Evolutionary conservation across 2,113 vertebrate species (phyloP).

Genomic region (Scomber scombrus): DNA sequence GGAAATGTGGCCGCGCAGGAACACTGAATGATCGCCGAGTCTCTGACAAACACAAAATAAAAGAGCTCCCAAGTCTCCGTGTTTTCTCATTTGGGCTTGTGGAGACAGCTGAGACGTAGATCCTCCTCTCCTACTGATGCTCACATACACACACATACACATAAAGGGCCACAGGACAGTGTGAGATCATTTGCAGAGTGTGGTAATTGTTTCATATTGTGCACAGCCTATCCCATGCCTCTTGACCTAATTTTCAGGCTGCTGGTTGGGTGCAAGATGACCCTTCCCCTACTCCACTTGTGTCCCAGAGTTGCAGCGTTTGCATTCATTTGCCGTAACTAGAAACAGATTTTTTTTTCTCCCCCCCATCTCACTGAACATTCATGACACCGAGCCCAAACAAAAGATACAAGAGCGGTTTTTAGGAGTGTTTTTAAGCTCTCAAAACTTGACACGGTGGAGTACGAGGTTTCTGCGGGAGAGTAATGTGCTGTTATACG

Average conservation of each 20-base stretch:
- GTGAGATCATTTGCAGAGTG: background rate
- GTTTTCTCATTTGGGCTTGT: background rate
- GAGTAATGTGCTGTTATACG: background rate
- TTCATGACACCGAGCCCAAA: background rate
- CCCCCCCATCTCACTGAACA: too few species aligned
- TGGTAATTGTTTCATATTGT: background rate
- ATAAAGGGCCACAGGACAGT: background rate
- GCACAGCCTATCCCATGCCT: background rate
- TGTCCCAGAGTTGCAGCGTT: too few species aligned
- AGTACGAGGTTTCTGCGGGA: conserved; percentile 16
- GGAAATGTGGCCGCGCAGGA: conserved; percentile 54
- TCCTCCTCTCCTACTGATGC: background rate
- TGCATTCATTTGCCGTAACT: background rate
- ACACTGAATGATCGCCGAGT: conserved; percentile 20
- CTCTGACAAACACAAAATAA: conserved; percentile 27
- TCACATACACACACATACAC: background rate
- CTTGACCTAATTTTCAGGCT: conserved; percentile 38
- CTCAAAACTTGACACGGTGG: conserved; percentile 11
- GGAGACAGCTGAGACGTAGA: background rate
- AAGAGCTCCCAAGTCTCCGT: conserved; percentile 21
- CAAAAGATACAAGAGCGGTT: background rate
- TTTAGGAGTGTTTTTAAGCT: conserved; percentile 12
- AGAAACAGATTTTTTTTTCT: background rate
- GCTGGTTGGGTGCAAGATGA: conserved; percentile 3
- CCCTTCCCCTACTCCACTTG: conserved; percentile 7